Evolutionary conservation across 2,113 vertebrate genomes (phyloP), one percentile per base, ranked within the genome.

Genomic region (Polyodon spathula): DNA sequence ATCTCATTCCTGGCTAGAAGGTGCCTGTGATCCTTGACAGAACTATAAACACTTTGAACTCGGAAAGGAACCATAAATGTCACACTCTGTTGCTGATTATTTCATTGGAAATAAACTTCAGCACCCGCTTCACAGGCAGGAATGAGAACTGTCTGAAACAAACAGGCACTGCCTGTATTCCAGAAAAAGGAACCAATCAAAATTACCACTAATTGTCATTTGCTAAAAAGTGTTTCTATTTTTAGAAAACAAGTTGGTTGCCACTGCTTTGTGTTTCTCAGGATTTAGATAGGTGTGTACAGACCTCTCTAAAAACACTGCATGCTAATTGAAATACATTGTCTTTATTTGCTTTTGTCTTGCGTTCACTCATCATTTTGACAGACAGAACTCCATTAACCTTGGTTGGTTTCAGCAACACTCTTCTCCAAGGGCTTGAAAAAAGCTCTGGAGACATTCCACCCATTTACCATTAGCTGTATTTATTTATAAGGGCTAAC

Each of bases 281-380:
- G 84, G 81, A 81, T 81, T 61, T 73, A 79, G 84, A 73, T 68
- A 62, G 71, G 78, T 78, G 78, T 77, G 60, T 63, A 73, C 64
- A 68, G 65, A 40, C 57, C 58, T 65, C 51, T 54, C 70, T 67
- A 72, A 73, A 80, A 84, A 81, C 73, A 66, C 75, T 68, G 41
- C 62, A 78, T 78, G 74, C 79, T 90, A 92, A 92, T 89, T 93
- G 85, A 90, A 89, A 84, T 84, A 83, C 88, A 91, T 93, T 91
- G 89, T 83, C 82, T 74, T 86, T 86, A 93, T 93, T 94, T 89
- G 86, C 82, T 73, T 77, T 82, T 71, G 74, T 78, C 78, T 89
- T 84, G 90, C 85, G 84, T 87, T 88, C 89, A 90, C 89, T 88
- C 87, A 82, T 93, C 92, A 90, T 86, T 85, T 80, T 91, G 92